These are phyloP conservation scores for Sinonovacula constricta DNA, from an alignment of 1,140 invertebrate species.

Conservation along the genomic window DNA sequence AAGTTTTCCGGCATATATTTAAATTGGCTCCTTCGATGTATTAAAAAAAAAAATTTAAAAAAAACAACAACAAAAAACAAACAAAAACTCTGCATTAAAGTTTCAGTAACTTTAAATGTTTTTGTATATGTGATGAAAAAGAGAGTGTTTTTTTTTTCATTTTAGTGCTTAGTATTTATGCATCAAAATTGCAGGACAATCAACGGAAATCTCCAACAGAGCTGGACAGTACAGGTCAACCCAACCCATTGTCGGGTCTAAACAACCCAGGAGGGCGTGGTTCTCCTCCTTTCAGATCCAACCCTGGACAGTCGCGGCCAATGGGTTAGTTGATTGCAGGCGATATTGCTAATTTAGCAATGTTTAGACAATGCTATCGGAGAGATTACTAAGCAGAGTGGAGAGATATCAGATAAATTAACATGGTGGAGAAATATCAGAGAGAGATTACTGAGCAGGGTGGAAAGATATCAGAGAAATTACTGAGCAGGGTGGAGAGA, in stretches of 20 bases:
- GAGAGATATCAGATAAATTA: too few species aligned
- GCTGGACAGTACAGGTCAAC: slow-evolving; percentile 9
- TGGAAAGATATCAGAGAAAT: too few species aligned
- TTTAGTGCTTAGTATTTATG: not conserved
- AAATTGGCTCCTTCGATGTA: not conserved
- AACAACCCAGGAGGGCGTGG: slow-evolving; percentile 46
- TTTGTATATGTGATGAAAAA: not conserved
- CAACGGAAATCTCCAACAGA: slow-evolving; percentile 49
- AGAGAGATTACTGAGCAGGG: too few species aligned
- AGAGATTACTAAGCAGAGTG: too few species aligned
- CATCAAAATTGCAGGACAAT: slow-evolving; percentile 28
- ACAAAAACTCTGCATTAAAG: too few species aligned
- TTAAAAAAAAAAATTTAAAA: not conserved
- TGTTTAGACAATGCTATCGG: too few species aligned
- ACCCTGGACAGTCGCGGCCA: slow-evolving; percentile 20
- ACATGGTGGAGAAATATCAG: too few species aligned
- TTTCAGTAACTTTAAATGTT: not conserved
- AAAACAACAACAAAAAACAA: too few species aligned
- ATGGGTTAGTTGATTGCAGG: slow-evolving; percentile 30
- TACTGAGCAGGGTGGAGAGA: too few species aligned
- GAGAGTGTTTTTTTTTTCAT: not conserved
- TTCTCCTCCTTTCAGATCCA: slow-evolving; percentile 37
- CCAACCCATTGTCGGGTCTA: slow-evolving; percentile 6
- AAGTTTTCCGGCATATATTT: not conserved
- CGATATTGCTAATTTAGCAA: too few species aligned